Evolutionary conservation across 2,113 vertebrate species (phyloP).

Genomic region (Megatriorchis doriae): DNA sequence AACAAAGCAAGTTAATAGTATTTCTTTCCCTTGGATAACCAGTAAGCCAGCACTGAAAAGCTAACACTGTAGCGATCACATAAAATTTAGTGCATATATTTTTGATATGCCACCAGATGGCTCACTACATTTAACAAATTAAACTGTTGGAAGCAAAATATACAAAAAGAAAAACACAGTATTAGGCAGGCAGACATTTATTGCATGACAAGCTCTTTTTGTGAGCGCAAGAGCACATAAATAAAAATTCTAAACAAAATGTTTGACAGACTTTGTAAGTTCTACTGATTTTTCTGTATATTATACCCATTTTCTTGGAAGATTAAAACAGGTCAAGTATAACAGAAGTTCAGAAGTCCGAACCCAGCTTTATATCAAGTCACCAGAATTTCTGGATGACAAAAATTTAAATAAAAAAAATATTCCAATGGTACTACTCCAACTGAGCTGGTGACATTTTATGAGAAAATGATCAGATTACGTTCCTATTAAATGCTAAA

Average conservation of each 20-base stretch:
- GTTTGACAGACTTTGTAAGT: background rate
- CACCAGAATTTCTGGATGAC: background rate
- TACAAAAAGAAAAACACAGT: background rate
- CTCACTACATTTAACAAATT: background rate
- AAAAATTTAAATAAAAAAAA: background rate
- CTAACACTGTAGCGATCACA: background rate
- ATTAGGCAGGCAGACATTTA: background rate
- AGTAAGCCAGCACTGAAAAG: background rate
- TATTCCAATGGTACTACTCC: background rate
- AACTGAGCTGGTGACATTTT: background rate
- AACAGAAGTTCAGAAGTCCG: background rate
- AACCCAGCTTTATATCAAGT: background rate
- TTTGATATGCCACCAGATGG: conserved; percentile 26
- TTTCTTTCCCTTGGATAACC: background rate
- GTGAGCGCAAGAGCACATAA: background rate
- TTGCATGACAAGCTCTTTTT: background rate
- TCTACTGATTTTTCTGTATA: background rate
- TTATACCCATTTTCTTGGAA: background rate
- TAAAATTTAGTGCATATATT: background rate
- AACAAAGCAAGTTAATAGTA: background rate
- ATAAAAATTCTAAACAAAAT: background rate
- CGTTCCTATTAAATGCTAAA: background rate
- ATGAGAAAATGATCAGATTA: background rate
- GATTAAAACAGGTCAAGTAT: background rate
- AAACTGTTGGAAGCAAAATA: background rate